Conservation (phyloP, 2,113 vertebrate species). For the Leucosticte australis region DNA sequence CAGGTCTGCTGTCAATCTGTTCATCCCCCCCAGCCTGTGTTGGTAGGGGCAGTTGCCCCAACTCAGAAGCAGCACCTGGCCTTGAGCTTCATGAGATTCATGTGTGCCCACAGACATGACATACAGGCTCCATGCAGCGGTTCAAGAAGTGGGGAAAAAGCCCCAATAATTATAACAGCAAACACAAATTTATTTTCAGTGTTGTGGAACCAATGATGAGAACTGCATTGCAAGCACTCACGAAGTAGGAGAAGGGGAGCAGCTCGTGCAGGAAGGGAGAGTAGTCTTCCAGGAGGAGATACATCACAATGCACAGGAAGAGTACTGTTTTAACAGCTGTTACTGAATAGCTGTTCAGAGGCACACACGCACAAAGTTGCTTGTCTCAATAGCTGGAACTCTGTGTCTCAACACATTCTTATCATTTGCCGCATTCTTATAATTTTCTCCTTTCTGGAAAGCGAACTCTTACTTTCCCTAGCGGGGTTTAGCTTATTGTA, state of each 20-base stretch:
- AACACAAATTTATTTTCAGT: not conserved
- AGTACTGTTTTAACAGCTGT: not conserved
- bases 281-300: not conserved
- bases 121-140: rapidly evolving
- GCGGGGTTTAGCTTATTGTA: not conserved
- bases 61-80: too few relatives aligned
- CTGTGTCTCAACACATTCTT: not conserved
- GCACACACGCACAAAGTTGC: not conserved
- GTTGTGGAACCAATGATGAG: rapidly evolving
- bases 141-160: not conserved
- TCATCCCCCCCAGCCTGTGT: not conserved
- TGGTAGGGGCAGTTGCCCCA: rapidly evolving
- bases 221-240: not conserved
- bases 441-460: not conserved
- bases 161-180: rapidly evolving
- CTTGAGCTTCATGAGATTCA: not conserved
- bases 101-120: not conserved
- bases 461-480: not conserved
- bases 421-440: not conserved
- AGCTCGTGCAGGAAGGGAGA: not conserved
- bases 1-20: not conserved
- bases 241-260: not conserved
- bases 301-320: not conserved
- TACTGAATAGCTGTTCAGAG: not conserved
- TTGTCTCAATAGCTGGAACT: not conserved